Evolutionary conservation across 2,888 invertebrate species (phyloP), one percentile per base, ranked within the genome.

Genomic region (Amphipyra tragopoginis): DNA sequence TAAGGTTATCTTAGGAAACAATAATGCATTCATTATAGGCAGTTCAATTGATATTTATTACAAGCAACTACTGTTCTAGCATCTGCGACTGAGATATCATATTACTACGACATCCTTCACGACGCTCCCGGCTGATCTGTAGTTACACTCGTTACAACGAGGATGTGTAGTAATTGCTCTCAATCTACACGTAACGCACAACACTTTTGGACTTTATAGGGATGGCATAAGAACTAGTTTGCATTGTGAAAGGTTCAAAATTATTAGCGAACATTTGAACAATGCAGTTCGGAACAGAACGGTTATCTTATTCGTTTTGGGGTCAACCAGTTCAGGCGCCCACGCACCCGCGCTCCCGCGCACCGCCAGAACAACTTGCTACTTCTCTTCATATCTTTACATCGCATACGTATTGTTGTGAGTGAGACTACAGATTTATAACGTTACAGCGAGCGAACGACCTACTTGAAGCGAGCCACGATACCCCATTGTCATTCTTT

Each of bases 241-340:
- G 13, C 21, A 50, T 10, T 57, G 58, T 9, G 42, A 39, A 36
- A 45, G 39, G 14, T 43, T 40, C 11, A 47, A 42, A 55, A 62
- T 53, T 54, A 60, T 56, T 42, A 21, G 52, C 50, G 55, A 66
- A 42, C 67, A 45, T 65, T 57, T 49, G 72, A 71, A 55, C 56
- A 64, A 58, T 64, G 57, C 60, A 63, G 75, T 72, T 68, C 64
- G 81, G 82, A 83, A 83, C 76, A 77, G 65, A 56, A 50, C 77
- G 67, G 65, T 88, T 86, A 84, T 87, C 85, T 85, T 74, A 81
- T 86, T 82, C 51, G 75, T 80, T 82, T 84, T 85, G 80, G 80
- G 86, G 86, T 83, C 84, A 83, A 71, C 75, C 75, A 62, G 78
- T 80, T 75, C 78, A 82, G 65, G 36, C 63, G 40, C 63, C 71